Evolutionary conservation across 2,797 vertebrate species (phyloP).

Genomic region (Pangasius djambal): DNA sequence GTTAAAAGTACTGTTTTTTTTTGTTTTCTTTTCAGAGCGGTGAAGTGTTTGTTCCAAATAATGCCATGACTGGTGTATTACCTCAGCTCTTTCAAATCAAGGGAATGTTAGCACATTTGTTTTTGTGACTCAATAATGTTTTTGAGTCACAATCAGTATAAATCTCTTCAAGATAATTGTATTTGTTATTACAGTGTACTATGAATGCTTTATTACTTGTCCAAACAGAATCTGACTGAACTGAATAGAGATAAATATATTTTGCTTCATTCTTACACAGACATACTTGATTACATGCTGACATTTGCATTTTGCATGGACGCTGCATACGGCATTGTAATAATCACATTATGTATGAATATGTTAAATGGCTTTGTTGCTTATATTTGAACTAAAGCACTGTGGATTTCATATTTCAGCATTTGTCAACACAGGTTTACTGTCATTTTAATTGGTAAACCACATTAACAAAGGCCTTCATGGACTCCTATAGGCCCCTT

Average conservation of each 20-base stretch:
- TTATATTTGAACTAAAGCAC: not conserved
- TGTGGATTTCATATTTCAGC: not conserved
- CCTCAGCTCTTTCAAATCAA: constrained; percentile 23
- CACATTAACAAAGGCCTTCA: not conserved
- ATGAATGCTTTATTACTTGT: constrained; percentile 7
- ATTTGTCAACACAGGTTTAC: constrained; percentile 1
- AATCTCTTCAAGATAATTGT: constrained; percentile 21
- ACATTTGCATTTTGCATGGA: not conserved
- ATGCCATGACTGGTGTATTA: constrained; percentile 24
- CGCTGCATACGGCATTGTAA: not conserved
- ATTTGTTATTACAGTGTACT: not conserved
- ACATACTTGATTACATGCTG: not conserved
- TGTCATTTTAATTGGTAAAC: not conserved
- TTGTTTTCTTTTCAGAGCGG: not conserved
- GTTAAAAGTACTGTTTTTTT: constrained; percentile 24
- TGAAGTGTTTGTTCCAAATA: constrained; percentile 26
- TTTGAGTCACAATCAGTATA: not conserved
- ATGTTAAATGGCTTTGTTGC: not conserved
- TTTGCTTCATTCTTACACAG: constrained; percentile 1
- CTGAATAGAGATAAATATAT: not conserved
- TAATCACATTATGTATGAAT: not conserved
- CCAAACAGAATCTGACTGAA: constrained; percentile 12
- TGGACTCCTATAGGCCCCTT: not conserved
- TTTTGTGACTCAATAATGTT: constrained; percentile 20
- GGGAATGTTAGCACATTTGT: constrained; percentile 27